Conservation (phyloP, 2,113 vertebrate species). For the Trogon melanurus region DNA sequence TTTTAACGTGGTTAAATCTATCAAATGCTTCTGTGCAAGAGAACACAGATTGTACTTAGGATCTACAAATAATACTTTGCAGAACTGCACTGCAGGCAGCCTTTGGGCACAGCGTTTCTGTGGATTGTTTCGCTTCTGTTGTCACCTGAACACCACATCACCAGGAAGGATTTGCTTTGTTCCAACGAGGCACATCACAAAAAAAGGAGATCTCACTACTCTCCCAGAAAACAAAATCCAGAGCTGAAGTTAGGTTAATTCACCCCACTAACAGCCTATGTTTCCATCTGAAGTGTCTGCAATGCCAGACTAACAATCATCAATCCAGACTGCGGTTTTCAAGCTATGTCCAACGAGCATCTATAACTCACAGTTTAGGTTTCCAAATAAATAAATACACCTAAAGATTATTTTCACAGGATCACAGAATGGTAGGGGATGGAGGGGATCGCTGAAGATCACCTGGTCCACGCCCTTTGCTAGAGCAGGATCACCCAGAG, state of each 20-base stretch:
- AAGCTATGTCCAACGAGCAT: neutral
- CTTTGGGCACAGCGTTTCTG: accelerated
- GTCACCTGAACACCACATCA: accelerated
- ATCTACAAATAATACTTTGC: neutral
- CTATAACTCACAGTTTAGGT: neutral
- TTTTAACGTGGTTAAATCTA: neutral
- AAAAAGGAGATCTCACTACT: neutral
- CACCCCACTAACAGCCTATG: neutral
- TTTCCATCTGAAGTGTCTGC: neutral
- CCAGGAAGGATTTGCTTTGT: neutral
- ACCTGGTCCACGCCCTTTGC: too few species aligned
- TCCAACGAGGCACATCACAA: neutral
- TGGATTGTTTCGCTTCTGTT: neutral
- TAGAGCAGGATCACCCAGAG: too few species aligned
- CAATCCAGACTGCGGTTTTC: neutral
- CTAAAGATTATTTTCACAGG: neutral
- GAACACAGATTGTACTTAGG: neutral
- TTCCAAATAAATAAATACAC: neutral
- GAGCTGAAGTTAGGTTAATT: neutral
- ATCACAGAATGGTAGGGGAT: too few species aligned
- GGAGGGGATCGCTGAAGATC: too few species aligned
- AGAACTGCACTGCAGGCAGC: neutral
- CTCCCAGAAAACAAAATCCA: neutral
- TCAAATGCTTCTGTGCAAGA: neutral
- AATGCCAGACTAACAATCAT: neutral